Evolutionary conservation across 2,888 invertebrate species (phyloP).

Genomic region (Drosophila neotestacea): DNA sequence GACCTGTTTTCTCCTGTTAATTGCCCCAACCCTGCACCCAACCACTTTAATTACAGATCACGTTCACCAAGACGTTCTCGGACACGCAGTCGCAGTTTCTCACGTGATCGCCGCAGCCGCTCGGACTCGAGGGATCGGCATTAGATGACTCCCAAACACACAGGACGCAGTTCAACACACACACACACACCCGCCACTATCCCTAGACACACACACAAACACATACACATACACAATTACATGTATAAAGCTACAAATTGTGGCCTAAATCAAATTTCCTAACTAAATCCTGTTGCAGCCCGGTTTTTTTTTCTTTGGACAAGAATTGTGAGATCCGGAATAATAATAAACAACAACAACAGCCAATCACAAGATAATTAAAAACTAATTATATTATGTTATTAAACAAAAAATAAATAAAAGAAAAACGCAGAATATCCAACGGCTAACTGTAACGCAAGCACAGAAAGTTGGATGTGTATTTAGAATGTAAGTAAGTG

Average conservation of each 20-base stretch:
- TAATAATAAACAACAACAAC: slow-evolving; percentile 6
- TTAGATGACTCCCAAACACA: slow-evolving; percentile 69
- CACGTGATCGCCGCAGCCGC: slow-evolving; percentile 87
- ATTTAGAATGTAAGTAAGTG: slow-evolving; percentile 55
- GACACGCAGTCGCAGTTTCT: slow-evolving; percentile 86
- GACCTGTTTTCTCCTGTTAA: slow-evolving; percentile 8
- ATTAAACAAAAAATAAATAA: neutral
- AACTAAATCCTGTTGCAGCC: slow-evolving; percentile 27
- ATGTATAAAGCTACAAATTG: neutral
- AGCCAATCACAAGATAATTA: slow-evolving; percentile 3
- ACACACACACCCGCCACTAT: slow-evolving; percentile 7
- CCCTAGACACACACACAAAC: slow-evolving; percentile 7
- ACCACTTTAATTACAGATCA: slow-evolving; percentile 82
- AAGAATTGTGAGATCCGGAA: slow-evolving; percentile 31
- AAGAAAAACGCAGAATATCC: neutral
- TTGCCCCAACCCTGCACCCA: neutral
- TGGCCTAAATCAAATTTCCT: slow-evolving; percentile 12
- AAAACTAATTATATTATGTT: slow-evolving; percentile 10
- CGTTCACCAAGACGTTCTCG: slow-evolving; percentile 84
- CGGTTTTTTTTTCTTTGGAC: slow-evolving; percentile 14
- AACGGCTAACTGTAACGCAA: slow-evolving; percentile 8
- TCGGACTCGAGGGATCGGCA: slow-evolving; percentile 87
- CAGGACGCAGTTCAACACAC: slow-evolving; percentile 9
- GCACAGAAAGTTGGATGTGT: slow-evolving; percentile 32
- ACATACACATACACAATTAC: slow-evolving; percentile 2